These are phyloP conservation scores for Cyaniris semiargus DNA, from an alignment of 2,888 invertebrate genomes.

Conservation along the genomic window DNA sequence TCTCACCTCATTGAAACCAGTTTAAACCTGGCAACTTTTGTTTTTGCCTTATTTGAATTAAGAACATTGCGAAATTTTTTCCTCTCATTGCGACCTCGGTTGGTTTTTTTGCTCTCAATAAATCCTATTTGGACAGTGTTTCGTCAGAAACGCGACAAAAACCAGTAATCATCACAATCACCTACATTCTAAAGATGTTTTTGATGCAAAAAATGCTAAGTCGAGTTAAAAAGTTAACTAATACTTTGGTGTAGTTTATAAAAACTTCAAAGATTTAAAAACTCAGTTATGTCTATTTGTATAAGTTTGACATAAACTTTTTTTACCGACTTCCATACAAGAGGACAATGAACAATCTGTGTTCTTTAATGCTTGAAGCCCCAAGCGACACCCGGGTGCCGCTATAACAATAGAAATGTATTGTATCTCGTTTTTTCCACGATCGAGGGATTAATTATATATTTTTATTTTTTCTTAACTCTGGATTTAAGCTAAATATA, in stretches of 20 bases:
- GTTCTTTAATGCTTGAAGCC: too few relatives aligned
- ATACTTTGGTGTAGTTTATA: background rate
- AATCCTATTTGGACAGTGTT: slow-evolving; percentile 25
- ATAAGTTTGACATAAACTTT: too few relatives aligned
- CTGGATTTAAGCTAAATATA: background rate
- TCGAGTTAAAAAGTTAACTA: slow-evolving; percentile 2
- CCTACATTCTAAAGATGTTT: background rate
- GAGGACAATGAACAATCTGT: too few relatives aligned
- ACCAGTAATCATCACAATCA: background rate
- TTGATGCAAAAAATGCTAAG: background rate
- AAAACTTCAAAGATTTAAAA: background rate
- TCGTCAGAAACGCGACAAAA: slow-evolving; percentile 1
- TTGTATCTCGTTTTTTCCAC: too few relatives aligned
- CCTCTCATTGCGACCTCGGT: slow-evolving; percentile 56
- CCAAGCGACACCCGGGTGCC: too few relatives aligned
- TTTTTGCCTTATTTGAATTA: slow-evolving; percentile 54
- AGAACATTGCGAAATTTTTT: slow-evolving; percentile 56
- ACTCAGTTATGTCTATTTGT: background rate
- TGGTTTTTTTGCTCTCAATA: slow-evolving; percentile 22
- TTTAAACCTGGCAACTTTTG: slow-evolving; percentile 37
- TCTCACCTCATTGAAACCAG: slow-evolving; percentile 37
- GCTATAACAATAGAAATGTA: too few relatives aligned
- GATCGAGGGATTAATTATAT: too few relatives aligned
- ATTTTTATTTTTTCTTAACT: too few relatives aligned
- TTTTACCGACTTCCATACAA: too few relatives aligned